Evolutionary conservation across 2,113 vertebrate genomes (phyloP).

Genomic region (Casuarius casuarius): DNA sequence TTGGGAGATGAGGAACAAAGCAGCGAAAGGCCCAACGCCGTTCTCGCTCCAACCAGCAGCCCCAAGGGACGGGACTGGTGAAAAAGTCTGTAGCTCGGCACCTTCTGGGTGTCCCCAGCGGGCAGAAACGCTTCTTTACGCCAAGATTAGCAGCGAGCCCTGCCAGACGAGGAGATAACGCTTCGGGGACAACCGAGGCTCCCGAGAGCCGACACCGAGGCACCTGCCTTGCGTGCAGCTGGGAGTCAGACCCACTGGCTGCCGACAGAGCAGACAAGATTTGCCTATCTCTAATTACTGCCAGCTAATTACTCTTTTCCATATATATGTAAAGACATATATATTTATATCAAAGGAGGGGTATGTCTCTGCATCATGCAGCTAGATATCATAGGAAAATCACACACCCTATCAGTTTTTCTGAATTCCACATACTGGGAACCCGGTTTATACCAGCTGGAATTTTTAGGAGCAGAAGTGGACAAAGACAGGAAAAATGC

Average conservation of each 20-base stretch:
- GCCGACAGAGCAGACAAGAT: neutral
- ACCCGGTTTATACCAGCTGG: neutral
- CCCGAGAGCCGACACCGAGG: neutral
- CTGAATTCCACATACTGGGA: accelerated
- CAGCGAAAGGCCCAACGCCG: accelerated
- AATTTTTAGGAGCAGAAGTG: neutral
- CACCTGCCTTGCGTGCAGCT: neutral
- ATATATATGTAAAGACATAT: accelerated
- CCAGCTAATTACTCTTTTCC: accelerated
- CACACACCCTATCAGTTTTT: neutral
- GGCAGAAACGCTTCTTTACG: neutral
- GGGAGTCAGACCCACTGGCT: accelerated
- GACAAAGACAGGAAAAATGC: neutral
- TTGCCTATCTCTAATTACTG: neutral
- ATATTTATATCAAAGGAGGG: neutral
- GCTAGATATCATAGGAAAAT: neutral
- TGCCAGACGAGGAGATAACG: accelerated
- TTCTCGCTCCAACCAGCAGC: neutral
- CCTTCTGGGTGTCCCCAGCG: neutral
- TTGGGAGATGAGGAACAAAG: accelerated
- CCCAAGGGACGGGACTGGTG: accelerated
- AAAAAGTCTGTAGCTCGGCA: neutral
- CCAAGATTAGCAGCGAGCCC: neutral
- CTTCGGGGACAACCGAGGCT: neutral
- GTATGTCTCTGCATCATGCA: neutral